Evolutionary conservation across 2,797 vertebrate species (phyloP).

Genomic region (Phyllotis vaccarum): DNA sequence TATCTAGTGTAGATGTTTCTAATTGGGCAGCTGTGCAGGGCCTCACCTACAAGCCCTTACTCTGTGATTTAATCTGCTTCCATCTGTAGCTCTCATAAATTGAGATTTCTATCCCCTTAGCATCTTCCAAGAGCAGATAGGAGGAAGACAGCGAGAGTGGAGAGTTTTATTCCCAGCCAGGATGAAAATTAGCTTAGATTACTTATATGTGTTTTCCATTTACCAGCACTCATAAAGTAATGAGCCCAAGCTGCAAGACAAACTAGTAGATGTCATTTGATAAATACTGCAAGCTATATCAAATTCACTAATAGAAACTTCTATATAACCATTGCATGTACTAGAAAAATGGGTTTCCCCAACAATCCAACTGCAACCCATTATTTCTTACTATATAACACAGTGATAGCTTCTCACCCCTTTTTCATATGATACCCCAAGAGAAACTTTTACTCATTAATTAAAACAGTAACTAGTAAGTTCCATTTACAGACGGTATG

Average conservation of each 20-base stretch:
- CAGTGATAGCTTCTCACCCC: not conserved
- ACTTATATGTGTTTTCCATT: not conserved
- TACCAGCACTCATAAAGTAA: not conserved
- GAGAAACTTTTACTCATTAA: not conserved
- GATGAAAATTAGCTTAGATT: conserved; percentile 8
- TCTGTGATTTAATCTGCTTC: not conserved
- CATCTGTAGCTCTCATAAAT: not conserved
- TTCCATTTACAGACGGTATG: not conserved
- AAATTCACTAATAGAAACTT: conserved; percentile 1
- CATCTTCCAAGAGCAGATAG: not conserved
- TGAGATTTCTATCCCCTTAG: not conserved
- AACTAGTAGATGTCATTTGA: not conserved
- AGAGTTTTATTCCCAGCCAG: not conserved
- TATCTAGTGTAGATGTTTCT: not conserved
- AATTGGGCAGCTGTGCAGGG: not conserved
- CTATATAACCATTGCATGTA: not conserved
- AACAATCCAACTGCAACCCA: not conserved
- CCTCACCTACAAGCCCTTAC: not conserved
- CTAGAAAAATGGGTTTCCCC: not conserved
- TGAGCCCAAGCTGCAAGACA: not conserved
- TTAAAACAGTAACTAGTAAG: not conserved
- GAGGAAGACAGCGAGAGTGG: not conserved
- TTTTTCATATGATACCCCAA: not conserved
- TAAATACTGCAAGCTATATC: not conserved
- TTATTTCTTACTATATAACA: not conserved